Evolutionary conservation across 1,140 invertebrate genomes (phyloP).

Genomic region (Drosophila nigromelanica): DNA sequence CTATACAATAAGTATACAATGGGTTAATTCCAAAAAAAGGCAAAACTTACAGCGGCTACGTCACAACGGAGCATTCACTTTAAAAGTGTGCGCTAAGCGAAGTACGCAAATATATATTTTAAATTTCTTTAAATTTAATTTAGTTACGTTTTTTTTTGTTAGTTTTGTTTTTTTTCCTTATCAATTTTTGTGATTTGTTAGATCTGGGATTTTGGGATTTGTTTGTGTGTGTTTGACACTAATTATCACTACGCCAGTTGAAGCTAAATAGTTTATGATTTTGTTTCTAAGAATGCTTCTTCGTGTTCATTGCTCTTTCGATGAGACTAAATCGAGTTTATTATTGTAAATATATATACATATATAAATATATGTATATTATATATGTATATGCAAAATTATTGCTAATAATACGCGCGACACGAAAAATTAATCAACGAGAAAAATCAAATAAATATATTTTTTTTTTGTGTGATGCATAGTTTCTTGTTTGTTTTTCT

Average conservation of each 20-base stretch:
- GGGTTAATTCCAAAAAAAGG: constrained; percentile 51
- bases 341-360: constrained; percentile 43
- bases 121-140: constrained; percentile 6
- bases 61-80: constrained; percentile 56
- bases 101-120: constrained; percentile 48
- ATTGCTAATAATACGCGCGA: constrained; percentile 78
- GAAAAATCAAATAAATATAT: constrained; percentile 52
- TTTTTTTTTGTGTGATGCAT: constrained; percentile 33
- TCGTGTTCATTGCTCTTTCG: constrained; percentile 57
- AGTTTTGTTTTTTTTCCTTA: constrained; percentile 18
- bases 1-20: constrained; percentile 56
- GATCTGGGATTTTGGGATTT: constrained; percentile 12
- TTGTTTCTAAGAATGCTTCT: constrained; percentile 32
- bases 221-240: constrained; percentile 80
- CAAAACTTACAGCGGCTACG: constrained; percentile 72
- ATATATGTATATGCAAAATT: constrained; percentile 62
- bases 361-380: constrained; percentile 6
- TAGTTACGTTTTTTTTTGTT: constrained; percentile 12
- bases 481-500: constrained; percentile 13
- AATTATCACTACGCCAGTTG: constrained; percentile 81
- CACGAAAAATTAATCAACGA: constrained; percentile 32
- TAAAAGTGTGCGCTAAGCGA: constrained; percentile 57
- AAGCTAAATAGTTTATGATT: constrained; percentile 67
- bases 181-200: constrained; percentile 12
- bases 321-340: constrained; percentile 62